Percentiles rank a stretch among this genome's conserved stretches.
phyloP scores from a whole-genome alignment of 2,113 vertebrate species.

The Stegostoma tigrinum region DNA sequence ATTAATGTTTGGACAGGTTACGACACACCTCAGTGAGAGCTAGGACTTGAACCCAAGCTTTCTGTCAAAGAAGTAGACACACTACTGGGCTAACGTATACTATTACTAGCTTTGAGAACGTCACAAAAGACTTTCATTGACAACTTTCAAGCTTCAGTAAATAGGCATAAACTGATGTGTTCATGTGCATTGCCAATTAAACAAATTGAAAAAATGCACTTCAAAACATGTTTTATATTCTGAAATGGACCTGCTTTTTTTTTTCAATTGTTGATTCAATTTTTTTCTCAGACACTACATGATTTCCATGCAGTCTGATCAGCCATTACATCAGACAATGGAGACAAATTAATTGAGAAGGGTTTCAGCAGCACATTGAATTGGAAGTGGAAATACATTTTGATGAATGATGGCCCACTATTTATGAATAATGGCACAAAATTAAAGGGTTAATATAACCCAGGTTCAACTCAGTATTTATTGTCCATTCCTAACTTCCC shows the following conservation, averaged over 20 bases:
- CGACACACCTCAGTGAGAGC: no score
- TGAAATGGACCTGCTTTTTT: neutral
- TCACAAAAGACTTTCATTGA: neutral
- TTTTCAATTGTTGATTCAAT: slow-evolving; percentile 2
- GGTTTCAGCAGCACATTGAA: neutral
- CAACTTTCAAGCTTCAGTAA: neutral
- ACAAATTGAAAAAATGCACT: neutral
- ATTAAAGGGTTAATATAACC: neutral
- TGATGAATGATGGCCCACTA: neutral
- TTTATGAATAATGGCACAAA: neutral
- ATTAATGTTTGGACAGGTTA: no score
- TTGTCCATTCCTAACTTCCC: neutral
- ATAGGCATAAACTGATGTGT: neutral
- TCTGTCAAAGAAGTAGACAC: no score
- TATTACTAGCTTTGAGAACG: no score
- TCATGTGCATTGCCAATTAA: neutral
- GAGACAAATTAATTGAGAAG: neutral
- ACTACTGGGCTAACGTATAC: neutral
- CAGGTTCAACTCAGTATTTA: neutral
- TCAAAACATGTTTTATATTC: neutral
- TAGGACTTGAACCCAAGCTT: no score
- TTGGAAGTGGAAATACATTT: neutral
- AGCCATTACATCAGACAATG: neutral
- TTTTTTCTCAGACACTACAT: neutral
- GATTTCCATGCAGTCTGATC: neutral